These are phyloP conservation scores for Halcyon senegalensis DNA, from an alignment of 2,113 vertebrate genomes.

Conservation along the genomic window DNA sequence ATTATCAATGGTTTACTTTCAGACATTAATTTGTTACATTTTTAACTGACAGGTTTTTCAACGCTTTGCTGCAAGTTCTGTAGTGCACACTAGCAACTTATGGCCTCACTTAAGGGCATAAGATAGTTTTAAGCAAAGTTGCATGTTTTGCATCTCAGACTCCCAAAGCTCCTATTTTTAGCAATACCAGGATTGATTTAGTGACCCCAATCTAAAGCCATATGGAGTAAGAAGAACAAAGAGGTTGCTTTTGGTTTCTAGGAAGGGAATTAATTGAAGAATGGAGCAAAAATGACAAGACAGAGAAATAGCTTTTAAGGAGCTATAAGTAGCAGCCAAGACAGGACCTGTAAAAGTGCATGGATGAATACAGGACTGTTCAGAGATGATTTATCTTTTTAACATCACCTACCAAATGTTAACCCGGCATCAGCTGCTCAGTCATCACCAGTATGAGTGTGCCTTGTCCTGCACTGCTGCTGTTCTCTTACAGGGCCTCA, in stretches of 20 bases:
- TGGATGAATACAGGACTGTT: background rate
- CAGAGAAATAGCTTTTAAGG: background rate
- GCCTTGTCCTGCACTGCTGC: background rate
- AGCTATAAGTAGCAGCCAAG: background rate
- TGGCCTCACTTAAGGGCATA: background rate
- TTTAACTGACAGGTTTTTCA: background rate
- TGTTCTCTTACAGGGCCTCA: background rate
- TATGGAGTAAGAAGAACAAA: background rate
- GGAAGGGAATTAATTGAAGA: background rate
- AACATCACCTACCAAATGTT: background rate
- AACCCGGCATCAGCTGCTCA: background rate
- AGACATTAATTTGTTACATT: background rate
- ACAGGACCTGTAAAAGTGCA: background rate
- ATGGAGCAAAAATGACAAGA: background rate
- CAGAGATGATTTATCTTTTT: background rate
- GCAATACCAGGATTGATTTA: background rate
- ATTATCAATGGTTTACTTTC: background rate
- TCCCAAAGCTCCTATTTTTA: background rate
- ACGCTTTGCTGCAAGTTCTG: background rate
- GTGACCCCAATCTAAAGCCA: conserved; percentile 7
- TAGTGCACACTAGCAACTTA: background rate
- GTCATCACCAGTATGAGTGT: background rate
- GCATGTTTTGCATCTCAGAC: background rate
- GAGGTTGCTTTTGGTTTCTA: background rate
- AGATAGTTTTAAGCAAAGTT: background rate